These are phyloP conservation scores for Vombatus ursinus DNA, from an alignment of 2,113 vertebrate species.

Conservation along the genomic window DNA sequence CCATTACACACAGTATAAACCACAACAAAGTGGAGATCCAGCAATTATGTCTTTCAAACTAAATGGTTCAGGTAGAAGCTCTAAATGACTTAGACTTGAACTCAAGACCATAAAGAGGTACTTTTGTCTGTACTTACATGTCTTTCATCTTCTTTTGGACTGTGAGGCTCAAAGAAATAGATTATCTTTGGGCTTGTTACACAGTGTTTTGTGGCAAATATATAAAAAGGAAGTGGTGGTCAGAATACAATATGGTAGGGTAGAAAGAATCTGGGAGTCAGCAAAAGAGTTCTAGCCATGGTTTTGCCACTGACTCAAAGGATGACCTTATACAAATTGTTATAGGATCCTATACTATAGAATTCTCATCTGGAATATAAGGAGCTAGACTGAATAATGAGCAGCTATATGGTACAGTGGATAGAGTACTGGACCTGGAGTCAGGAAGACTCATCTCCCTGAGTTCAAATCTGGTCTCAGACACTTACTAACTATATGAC, in stretches of 20 bases:
- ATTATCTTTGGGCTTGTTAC: background rate
- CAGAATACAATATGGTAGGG: background rate
- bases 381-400: background rate
- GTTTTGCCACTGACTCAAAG: background rate
- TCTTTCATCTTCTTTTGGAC: background rate
- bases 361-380: background rate
- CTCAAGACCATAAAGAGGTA: background rate
- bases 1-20: background rate
- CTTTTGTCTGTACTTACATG: background rate
- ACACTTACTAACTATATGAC: background rate
- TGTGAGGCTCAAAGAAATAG: background rate
- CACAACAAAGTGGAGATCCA: background rate
- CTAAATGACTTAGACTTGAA: slow-evolving; percentile 11
- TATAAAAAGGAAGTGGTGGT: background rate
- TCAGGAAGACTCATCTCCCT: background rate
- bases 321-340: background rate
- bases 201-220: background rate
- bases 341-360: background rate
- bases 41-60: background rate
- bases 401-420: background rate
- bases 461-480: background rate
- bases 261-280: background rate
- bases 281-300: background rate
- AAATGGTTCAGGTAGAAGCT: background rate
- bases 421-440: background rate